Percentiles rank a stretch among this genome's conserved stretches.
Conservation (phyloP, 2,888 invertebrate genomes). For the Hydraecia micacea region DNA sequence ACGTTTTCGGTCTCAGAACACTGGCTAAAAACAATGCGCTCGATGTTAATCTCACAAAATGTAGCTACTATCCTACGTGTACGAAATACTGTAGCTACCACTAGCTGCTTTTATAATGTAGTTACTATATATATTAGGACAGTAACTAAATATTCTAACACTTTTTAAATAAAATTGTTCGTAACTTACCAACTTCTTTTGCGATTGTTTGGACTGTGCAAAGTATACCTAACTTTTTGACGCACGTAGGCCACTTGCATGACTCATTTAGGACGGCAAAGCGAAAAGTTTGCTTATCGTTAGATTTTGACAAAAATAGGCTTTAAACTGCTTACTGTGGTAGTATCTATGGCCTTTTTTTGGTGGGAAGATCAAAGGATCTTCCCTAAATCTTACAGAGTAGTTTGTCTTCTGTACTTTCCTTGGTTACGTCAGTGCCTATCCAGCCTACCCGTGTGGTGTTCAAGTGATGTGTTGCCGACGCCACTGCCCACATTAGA, state of each 20-base stretch:
- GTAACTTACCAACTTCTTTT: not conserved
- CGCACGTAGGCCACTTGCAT: not conserved
- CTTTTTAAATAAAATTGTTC: not conserved
- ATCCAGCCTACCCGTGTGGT: constrained; percentile 50
- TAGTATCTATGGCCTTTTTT: too few species aligned
- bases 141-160: not conserved
- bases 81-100: too few species aligned
- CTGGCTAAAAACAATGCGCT: not conserved
- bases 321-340: not conserved
- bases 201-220: not conserved
- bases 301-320: not conserved
- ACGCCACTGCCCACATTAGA: constrained; percentile 71
- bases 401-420: constrained; percentile 40
- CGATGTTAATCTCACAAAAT: not conserved
- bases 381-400: not conserved
- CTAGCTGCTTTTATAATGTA: too few species aligned
- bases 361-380: too few species aligned
- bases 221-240: not conserved
- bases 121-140: not conserved
- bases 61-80: not conserved
- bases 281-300: not conserved
- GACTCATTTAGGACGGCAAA: not conserved
- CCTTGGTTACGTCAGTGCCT: not conserved
- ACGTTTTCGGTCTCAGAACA: not conserved
- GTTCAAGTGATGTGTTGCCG: constrained; percentile 62